A percentile compares a stretch with the other conserved stretches of the same genome.
Conservation (phyloP, 2,113 vertebrate genomes). For the Protobothrops flavoviridis region DNA sequence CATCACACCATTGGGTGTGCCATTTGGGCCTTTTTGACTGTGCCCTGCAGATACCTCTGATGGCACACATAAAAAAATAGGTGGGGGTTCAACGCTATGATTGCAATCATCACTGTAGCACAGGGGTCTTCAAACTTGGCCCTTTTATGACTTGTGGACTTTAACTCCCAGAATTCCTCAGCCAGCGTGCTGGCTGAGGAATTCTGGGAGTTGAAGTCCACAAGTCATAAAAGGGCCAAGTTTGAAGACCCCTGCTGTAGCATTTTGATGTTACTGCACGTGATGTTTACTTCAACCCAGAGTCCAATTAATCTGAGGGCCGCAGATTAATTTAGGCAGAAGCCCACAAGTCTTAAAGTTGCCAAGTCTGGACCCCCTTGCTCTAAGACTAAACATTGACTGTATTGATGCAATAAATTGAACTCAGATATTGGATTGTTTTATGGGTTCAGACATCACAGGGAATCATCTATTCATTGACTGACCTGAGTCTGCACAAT, state of each 20-base stretch:
- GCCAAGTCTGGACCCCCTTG: not conserved
- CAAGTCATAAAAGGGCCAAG: too few species aligned
- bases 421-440: not conserved
- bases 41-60: not conserved
- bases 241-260: too few species aligned
- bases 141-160: too few species aligned
- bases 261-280: not conserved
- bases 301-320: not conserved
- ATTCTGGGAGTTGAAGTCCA: too few species aligned
- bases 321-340: not conserved
- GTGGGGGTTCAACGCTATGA: not conserved
- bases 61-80: not conserved
- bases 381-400: not conserved
- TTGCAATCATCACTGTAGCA: not conserved
- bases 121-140: too few species aligned
- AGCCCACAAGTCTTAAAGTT: not conserved
- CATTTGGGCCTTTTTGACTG: not conserved
- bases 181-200: too few species aligned
- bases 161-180: too few species aligned
- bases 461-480: not conserved
- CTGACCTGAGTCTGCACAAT: not conserved
- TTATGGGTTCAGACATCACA: not conserved
- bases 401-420: not conserved
- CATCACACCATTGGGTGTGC: not conserved
- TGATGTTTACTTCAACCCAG: not conserved